Conservation (phyloP, 2,113 vertebrate species). For the Xenopus borealis region DNA sequence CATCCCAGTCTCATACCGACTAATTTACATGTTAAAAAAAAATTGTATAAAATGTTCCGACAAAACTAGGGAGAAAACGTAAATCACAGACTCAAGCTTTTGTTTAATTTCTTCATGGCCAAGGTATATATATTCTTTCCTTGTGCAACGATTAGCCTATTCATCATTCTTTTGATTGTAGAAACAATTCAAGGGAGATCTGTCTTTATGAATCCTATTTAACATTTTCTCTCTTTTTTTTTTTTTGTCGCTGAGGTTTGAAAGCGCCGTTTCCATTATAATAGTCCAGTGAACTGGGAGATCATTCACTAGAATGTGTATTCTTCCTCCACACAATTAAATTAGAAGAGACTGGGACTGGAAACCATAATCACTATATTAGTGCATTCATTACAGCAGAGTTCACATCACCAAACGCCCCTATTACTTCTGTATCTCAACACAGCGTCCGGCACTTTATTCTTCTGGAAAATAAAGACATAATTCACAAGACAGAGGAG, state of each 20-base stretch:
- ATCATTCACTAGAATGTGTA: conserved; percentile 24
- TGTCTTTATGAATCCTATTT: conserved; percentile 26
- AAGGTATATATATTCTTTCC: not conserved
- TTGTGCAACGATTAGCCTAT: not conserved
- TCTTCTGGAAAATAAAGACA: not conserved
- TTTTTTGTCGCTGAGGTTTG: conserved; percentile 15
- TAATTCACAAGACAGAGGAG: not conserved
- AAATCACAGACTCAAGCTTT: not conserved
- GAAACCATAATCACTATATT: conserved; percentile 42
- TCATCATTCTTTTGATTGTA: conserved; percentile 23
- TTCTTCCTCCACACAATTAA: conserved; percentile 35
- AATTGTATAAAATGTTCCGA: too few relatives aligned
- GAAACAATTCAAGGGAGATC: conserved; percentile 13
- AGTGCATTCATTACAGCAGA: conserved; percentile 31
- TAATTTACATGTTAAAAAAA: not conserved
- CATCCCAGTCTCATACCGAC: not conserved
- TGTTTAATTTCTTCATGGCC: not conserved
- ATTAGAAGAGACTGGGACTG: conserved; percentile 18
- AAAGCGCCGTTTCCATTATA: conserved; percentile 25
- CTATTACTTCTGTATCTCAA: conserved; percentile 28
- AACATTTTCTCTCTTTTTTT: conserved; percentile 6
- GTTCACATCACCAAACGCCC: conserved; percentile 25
- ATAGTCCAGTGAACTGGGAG: conserved; percentile 26
- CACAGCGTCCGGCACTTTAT: not conserved
- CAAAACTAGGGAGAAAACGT: not conserved